phyloP scores from a whole-genome alignment of 2,797 vertebrate genomes.

The Meda fulgida region DNA sequence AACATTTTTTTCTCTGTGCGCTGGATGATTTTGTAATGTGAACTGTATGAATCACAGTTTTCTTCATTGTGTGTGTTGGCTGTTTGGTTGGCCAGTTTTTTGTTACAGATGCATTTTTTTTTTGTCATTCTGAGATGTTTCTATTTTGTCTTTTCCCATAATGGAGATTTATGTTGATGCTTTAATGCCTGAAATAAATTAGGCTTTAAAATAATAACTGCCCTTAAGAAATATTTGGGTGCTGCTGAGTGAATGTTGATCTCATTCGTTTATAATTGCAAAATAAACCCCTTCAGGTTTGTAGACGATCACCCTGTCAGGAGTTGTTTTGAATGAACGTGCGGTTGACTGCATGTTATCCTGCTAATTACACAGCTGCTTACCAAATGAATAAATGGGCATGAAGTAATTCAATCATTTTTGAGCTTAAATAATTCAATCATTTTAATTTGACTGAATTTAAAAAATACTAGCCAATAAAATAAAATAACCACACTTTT shows the following conservation, averaged over 20 bases:
- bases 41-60: constrained; percentile 1
- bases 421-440: no score
- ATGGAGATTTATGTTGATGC: background rate
- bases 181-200: background rate
- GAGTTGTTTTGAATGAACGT: background rate
- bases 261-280: background rate
- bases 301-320: background rate
- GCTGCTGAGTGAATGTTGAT: background rate
- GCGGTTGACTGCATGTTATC: background rate
- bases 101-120: no score
- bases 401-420: background rate
- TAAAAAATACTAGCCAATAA: no score
- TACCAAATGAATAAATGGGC: background rate
- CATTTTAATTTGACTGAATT: no score
- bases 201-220: background rate
- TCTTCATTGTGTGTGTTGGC: background rate
- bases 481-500: no score
- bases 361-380: background rate
- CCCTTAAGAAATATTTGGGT: constrained; percentile 1
- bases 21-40: constrained; percentile 5
- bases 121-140: background rate
- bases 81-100: background rate
- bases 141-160: background rate
- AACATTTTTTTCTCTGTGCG: background rate
- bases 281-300: background rate